A percentile compares a stretch with the other conserved stretches of the same genome.
Conservation (phyloP, 1,140 invertebrate genomes). For the Propsilocerus akamusi region DNA sequence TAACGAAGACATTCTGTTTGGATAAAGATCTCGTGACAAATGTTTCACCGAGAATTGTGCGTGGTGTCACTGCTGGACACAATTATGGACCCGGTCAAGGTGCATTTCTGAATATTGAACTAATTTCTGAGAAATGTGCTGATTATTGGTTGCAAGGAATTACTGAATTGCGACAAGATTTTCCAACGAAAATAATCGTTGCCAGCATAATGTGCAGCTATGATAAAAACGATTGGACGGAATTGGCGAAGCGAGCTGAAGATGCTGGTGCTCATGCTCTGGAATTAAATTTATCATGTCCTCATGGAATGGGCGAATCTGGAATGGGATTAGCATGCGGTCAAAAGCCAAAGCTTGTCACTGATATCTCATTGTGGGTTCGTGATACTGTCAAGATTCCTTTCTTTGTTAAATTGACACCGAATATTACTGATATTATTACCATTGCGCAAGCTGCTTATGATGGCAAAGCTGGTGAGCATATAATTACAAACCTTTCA, state of each 20-base stretch:
- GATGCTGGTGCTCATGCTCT: slow-evolving; percentile 80
- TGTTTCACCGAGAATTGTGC: slow-evolving; percentile 88
- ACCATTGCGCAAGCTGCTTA: slow-evolving; percentile 76
- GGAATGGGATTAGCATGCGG: slow-evolving; percentile 97
- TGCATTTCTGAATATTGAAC: slow-evolving; percentile 92
- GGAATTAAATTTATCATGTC: slow-evolving; percentile 93
- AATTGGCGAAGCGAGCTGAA: slow-evolving; percentile 60
- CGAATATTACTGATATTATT: slow-evolving; percentile 90
- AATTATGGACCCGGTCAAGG: slow-evolving; percentile 86
- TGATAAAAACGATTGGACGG: slow-evolving; percentile 74
- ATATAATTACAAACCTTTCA: not conserved
- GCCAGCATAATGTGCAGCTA: slow-evolving; percentile 94
- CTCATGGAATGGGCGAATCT: slow-evolving; percentile 95
- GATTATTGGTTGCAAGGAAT: slow-evolving; percentile 87
- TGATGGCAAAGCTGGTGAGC: slow-evolving; percentile 37
- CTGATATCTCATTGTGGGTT: slow-evolving; percentile 84
- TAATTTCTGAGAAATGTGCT: slow-evolving; percentile 92
- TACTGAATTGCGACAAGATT: slow-evolving; percentile 77
- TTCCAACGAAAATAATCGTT: slow-evolving; percentile 81
- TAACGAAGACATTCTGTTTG: slow-evolving; percentile 91
- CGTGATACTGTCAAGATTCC: slow-evolving; percentile 71
- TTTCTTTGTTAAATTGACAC: slow-evolving; percentile 96
- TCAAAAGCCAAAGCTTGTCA: slow-evolving; percentile 73
- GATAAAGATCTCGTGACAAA: slow-evolving; percentile 95
- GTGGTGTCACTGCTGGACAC: slow-evolving; percentile 82